Base-by-base conservation (phyloP, 64 coral and sea anemone genomes). In the Stichodactyla helianthus region DNA sequence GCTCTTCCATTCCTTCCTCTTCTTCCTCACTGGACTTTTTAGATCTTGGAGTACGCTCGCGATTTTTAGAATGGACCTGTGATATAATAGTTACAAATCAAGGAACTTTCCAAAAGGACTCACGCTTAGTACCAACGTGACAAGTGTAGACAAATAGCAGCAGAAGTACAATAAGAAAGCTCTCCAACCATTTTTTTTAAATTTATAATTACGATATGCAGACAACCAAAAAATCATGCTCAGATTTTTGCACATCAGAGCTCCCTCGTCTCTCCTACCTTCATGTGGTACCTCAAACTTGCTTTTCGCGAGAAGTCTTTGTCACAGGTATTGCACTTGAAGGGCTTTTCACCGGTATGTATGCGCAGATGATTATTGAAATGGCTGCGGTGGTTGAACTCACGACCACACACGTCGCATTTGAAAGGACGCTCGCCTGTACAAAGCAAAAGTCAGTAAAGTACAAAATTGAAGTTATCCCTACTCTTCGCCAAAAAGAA, bases 271-370 rank as follows among this genome's bases (percentile, higher is more conserved):
- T 68, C 65, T 10, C 92, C 86, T 15, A 99, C 93, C 82, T 95
- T 99, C 97, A 99, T 95, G 85, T 99, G 97, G 59, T 99, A 95
- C 23, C 97, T 93, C n/a, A 99, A 86, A 35, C 93, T 95, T 20
- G 97, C 97, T 85, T 99, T 99, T 22, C 97, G 93, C 23, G 97
- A 99, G 86, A 99, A 99, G 68, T 99, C 93, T 56, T 99, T 99
- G 22, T 92, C 97, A 59, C 97, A 99, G 4, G 87, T 93, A 26
- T 99, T 93, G 61, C 97, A 99, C 56, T 99, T 99, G 85, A 99
- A 99, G 1, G 97, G 97, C 62, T 99, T 99, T 52, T 95, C 97
- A 6, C 97, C 97, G 14, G 97, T 99, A 64, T 99, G 97, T 54
- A 99, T 99, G 23, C 97, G 90, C 23, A 99, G 88, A 77, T 99